Evolutionary conservation across 1,140 invertebrate species (phyloP), one percentile per base, ranked within the genome.

Genomic region (Leucophenga varia): DNA sequence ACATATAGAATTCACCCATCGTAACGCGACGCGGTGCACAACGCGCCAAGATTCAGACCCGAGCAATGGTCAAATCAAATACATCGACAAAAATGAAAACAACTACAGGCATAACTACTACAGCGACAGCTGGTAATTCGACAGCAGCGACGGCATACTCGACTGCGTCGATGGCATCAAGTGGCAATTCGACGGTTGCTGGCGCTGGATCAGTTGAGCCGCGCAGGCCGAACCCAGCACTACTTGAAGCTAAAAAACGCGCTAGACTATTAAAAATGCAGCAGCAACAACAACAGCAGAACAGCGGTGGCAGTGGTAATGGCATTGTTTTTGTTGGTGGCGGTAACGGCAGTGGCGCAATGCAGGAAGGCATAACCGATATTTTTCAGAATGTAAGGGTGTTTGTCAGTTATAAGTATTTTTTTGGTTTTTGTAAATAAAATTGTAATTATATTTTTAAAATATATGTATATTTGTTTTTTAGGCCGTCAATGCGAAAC

Each of bases 401-500:
- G 20, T 47, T 36, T 6, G 8, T 6, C 8, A 36, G 14, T 36
- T 36, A 12, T 12, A 7, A 16, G 6, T 36, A 36, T 12, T 16
- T 36, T 36, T n/a, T 30, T 8, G 25, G n/a, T 8, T 30, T 7
- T 30, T n/a, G 25, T n/a, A n/a, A n/a, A n/a, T n/a, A 30, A 8
- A 30, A 30, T 8, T 17, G 7, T 7, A 37, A 37, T 37, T 37
- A 37, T 8, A 8, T 17, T n/a, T n/a, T 7, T 9, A 13, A 14
- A 7, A 17, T 37, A 6, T 7, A 9, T 37, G 14, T 13, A 37
- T 37, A 37, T n/a, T 30, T 30, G 7, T 38, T 53, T 70, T 77
- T 19, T 72, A 86, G 81, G 82, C 84, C n/a, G 79, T 85, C 64
- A 82, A 83, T 49, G 79, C 84, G 1, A 85, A 85, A 64, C 69